phyloP scores from a whole-genome alignment of 2,888 invertebrate species.

The Miltochrista miniata region DNA sequence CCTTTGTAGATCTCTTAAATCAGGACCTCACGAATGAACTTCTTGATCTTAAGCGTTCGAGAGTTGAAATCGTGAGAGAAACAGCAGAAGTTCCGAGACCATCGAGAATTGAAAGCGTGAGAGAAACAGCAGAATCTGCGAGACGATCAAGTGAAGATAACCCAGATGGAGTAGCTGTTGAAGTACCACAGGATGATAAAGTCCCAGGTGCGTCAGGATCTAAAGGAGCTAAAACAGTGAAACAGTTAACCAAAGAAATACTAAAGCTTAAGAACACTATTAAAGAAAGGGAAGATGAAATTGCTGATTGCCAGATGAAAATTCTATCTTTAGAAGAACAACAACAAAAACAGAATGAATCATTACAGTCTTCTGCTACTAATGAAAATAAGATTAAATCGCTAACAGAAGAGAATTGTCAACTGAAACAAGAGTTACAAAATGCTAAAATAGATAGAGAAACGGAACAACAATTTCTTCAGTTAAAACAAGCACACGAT shows the following conservation, averaged over 20 bases:
- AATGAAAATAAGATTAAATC: constrained; percentile 72
- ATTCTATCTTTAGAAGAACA: constrained; percentile 77
- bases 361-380: constrained; percentile 52
- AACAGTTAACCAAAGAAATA: constrained; percentile 80
- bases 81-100: constrained; percentile 66
- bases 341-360: constrained; percentile 71
- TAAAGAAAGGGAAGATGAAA: constrained; percentile 80
- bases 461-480: constrained; percentile 50
- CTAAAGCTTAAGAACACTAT: constrained; percentile 76
- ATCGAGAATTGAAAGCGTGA: constrained; percentile 62
- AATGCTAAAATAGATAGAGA: constrained; percentile 51
- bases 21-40: constrained; percentile 68
- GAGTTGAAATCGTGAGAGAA: constrained; percentile 71
- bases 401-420: constrained; percentile 67
- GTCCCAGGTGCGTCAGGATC: constrained; percentile 60
- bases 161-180: constrained; percentile 51
- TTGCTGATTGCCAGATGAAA: constrained; percentile 79
- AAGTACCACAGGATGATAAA: constrained; percentile 68
- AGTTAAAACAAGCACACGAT: constrained; percentile 57
- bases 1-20: constrained; percentile 60
- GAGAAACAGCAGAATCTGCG: constrained; percentile 65
- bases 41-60: constrained; percentile 69
- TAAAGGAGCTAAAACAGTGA: constrained; percentile 69
- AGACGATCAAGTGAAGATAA: constrained; percentile 64
- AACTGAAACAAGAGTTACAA: constrained; percentile 67